Evolutionary conservation across 1,140 invertebrate species (phyloP), one percentile per base, ranked within the genome.

Genomic region (Oryzaephilus surinamensis): DNA sequence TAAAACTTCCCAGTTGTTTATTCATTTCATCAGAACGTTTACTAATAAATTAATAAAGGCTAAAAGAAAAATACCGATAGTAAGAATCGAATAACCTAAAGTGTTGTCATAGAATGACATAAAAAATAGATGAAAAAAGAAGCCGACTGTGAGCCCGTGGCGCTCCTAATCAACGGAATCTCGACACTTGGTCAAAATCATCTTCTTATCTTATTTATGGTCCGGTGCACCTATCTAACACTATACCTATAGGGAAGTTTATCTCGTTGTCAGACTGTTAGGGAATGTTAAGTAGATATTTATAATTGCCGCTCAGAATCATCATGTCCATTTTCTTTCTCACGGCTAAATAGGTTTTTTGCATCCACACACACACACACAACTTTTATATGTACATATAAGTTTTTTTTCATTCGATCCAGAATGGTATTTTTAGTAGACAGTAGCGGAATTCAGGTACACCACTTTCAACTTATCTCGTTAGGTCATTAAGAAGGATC

Each of bases 381-480:
- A n/a, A n/a, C n/a, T n/a, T n/a, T n/a, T n/a, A n/a, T n/a, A n/a
- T n/a, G n/a, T n/a, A n/a, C n/a, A n/a, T n/a, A n/a, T n/a, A n/a
- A n/a, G n/a, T n/a, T n/a, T n/a, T n/a, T n/a, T n/a, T n/a, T n/a
- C n/a, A n/a, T n/a, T n/a, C n/a, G n/a, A n/a, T n/a, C n/a, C n/a
- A n/a, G n/a, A n/a, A n/a, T n/a, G n/a, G n/a, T n/a, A n/a, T n/a
- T n/a, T n/a, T n/a, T n/a, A n/a, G n/a, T n/a, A n/a, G 50, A 16
- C 42, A 35, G 45, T 46, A 47, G 46, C 46, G 43, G 54, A 54
- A 56, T 56, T 50, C 45, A 44, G 43, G 45, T 54, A 56, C 54
- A 56, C 47, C 52, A 54, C 52, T 56, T 56, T 56, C 46, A 56
- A 56, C 54, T 56, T 56, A 56, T 56, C 54, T 56, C 39, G 30